Percentiles rank a stretch among this genome's conserved stretches.
These are phyloP conservation scores for Acholoe squamosa DNA, from an alignment of 2,888 invertebrate genomes.

Conservation along the genomic window DNA sequence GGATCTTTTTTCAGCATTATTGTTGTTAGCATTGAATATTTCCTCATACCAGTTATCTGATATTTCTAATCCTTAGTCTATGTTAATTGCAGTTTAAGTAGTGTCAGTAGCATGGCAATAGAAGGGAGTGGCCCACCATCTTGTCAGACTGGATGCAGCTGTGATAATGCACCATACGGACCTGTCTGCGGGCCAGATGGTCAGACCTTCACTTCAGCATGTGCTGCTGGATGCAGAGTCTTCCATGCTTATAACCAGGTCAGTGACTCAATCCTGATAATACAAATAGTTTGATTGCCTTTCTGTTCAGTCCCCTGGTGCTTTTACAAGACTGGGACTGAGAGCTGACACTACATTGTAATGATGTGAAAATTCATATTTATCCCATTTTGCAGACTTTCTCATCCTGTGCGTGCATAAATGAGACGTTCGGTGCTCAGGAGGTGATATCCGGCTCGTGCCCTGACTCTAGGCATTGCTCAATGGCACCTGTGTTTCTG, in stretches of 20 bases:
- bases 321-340: too few relatives aligned
- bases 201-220: conserved; percentile 65
- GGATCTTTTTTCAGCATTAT: too few relatives aligned
- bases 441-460: conserved; percentile 15
- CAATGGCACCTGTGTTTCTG: conserved; percentile 63
- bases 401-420: conserved; percentile 63
- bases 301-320: too few relatives aligned
- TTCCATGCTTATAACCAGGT: conserved; percentile 17
- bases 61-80: too few relatives aligned
- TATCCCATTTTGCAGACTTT: conserved; percentile 61
- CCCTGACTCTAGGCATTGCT: conserved; percentile 55
- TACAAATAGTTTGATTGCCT: too few relatives aligned
- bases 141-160: conserved; percentile 65
- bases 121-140: neutral
- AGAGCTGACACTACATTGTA: too few relatives aligned
- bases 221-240: conserved; percentile 65
- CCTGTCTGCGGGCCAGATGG: conserved; percentile 66
- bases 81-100: neutral
- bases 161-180: conserved; percentile 58
- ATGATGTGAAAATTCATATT: neutral
- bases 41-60: too few relatives aligned
- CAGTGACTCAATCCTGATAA: too few relatives aligned
- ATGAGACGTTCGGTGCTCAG: conserved; percentile 45
- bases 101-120: neutral
- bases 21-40: too few relatives aligned